Conservation (phyloP, 2,888 invertebrate species). For the Harpalus rubripes region DNA sequence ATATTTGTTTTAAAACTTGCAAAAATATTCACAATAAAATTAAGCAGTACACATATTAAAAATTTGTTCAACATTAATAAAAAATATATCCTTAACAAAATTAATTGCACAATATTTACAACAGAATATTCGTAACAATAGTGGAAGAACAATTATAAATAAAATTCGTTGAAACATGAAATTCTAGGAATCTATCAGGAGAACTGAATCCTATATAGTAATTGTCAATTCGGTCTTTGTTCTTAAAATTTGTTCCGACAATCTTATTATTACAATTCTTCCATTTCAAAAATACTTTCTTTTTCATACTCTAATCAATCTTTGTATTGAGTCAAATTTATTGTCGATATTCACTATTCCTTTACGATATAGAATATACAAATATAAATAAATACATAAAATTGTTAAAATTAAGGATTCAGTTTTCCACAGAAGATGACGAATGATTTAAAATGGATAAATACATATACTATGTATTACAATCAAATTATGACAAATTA, state of each 20-base stretch:
- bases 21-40: constrained; percentile 9
- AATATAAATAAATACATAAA: constrained; percentile 6
- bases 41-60: not conserved
- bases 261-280: not conserved
- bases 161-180: constrained; percentile 22
- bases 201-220: constrained; percentile 36
- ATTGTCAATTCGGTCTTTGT: constrained; percentile 10
- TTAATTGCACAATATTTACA: constrained; percentile 17
- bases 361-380: constrained; percentile 33
- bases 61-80: not conserved
- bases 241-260: not conserved
- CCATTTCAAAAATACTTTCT: constrained; percentile 28
- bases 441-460: not conserved
- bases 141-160: constrained; percentile 33
- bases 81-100: constrained; percentile 23
- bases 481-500: not conserved
- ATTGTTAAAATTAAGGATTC: constrained; percentile 18
- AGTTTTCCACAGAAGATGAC: constrained; percentile 31
- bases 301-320: not conserved
- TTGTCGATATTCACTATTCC: constrained; percentile 50
- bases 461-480: constrained; percentile 4
- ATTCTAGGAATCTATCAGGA: constrained; percentile 9
- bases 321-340: constrained; percentile 8
- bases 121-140: constrained; percentile 27
- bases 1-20: not conserved